Base-by-base conservation (phyloP, 2,113 vertebrate species). In the Polyodon spathula region DNA sequence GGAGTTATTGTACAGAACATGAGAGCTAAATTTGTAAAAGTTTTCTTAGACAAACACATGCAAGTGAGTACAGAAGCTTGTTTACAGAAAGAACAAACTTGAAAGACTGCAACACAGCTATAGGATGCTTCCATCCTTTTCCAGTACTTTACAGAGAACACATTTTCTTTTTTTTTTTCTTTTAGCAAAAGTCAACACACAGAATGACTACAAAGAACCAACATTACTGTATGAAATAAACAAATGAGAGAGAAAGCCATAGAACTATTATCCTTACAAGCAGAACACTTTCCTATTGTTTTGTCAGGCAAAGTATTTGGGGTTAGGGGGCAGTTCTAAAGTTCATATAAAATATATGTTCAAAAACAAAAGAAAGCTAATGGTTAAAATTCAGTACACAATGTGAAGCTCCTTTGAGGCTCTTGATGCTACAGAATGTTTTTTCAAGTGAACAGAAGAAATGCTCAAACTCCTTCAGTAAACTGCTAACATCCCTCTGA, bases 111-210 rank as follows among this genome's bases (percentile, higher is more conserved):
- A 65, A 68, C 43, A 63, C 68, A 66, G 51, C 4, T 11, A 63
- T 60, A 62, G 42, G 56, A 63, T 55, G 54, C 15, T 17, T 55
- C 6, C 15, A 54, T 60, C 52, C 54, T 66, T 62, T 61, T 62
- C 66, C 70, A 46, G 2, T 38, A 68, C 75, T 80, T 71, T 78
- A 82, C 76, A 85, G 77, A 78, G 75, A 78, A 64, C n/a, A 84
- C 71, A 69, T 37, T 79, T 60, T 78, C 80, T 74, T 62, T 80
- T 72, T 75, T 72, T 70, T 60, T 72, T 66, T 86, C 79, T 81
- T 78, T 76, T 82, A 76, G 72, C 71, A 86, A 86, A 86, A 78
- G 75, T 76, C 78, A 82, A 81, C 76, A 85, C 79, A 86, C 77
- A 84, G 69, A 85, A 64, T 78, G 79, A 78, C 76, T 82, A 85